phyloP scores from a whole-genome alignment of 2,113 vertebrate genomes.

The Physeter macrocephalus region DNA sequence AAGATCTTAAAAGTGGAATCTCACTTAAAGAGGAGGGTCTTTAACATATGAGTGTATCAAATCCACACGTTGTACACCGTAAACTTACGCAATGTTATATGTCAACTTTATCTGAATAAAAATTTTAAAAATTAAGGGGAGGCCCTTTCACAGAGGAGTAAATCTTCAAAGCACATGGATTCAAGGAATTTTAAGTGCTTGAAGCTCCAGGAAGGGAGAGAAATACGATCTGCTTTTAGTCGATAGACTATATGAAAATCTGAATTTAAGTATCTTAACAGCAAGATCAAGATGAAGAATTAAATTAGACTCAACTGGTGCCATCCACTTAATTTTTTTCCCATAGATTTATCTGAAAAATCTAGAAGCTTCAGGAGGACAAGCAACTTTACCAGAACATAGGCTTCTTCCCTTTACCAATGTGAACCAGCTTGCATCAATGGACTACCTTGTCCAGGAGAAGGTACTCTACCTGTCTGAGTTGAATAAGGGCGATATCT shows the following conservation, averaged over 20 bases:
- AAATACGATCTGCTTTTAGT: neutral
- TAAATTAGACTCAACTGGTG: neutral
- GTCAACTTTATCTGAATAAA: neutral
- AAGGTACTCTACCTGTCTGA: slow-evolving; percentile 85
- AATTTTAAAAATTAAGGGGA: neutral
- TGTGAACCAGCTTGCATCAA: slow-evolving; percentile 70
- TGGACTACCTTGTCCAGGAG: slow-evolving; percentile 81
- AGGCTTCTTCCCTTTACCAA: slow-evolving; percentile 77
- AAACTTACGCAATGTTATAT: neutral
- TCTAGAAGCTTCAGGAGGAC: slow-evolving; percentile 63
- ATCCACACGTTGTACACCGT: neutral
- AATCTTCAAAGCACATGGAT: neutral
- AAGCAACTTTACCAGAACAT: slow-evolving; percentile 78
- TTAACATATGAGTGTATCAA: neutral
- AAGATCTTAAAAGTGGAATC: neutral
- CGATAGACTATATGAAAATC: neutral
- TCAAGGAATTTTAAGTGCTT: neutral
- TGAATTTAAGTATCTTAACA: neutral
- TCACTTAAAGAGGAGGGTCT: neutral
- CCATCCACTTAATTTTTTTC: neutral
- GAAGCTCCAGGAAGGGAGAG: neutral
- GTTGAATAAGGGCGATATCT: slow-evolving; percentile 75
- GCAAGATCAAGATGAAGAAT: neutral
- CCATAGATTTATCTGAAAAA: slow-evolving; percentile 85
- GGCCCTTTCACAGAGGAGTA: neutral